Evolutionary conservation across 2,113 vertebrate species (phyloP), one percentile per base, ranked within the genome.

Genomic region (Sinocyclocheilus maitianheensis): DNA sequence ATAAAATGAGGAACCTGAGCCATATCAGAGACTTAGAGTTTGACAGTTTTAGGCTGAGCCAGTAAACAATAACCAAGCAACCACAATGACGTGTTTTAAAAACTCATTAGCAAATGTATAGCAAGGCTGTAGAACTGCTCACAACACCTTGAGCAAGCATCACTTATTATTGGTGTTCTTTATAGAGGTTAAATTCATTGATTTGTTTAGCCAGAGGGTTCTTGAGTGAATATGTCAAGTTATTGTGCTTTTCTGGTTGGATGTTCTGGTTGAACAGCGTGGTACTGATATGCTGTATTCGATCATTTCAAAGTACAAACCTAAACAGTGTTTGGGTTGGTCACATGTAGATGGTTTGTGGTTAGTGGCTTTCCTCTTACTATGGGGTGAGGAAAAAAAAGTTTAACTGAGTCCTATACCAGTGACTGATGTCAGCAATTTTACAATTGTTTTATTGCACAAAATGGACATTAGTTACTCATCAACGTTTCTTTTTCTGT

Each of bases 401-500:
- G 5, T 76, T 14, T 48, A 40, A 24, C 71, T 46, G n/a, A 24
- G 20, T 43, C 12, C 22, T 76, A 24, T 16, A 43, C 20, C 20
- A 46, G 24, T 67, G 14, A 81, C 40, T 12, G 8, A 26, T 67
- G 79, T 81, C 60, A 65, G 79, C 60, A 67, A 24, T 80, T 80
- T 80, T 13, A 79, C 20, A 30, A 12, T 48, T 0, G n/a, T 67
- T 65, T 48, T 46, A 26, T 46, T 46, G 3, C 37, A 62, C 5
- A 65, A 46, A 63, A 11, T 14, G 43, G 81, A 71, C 3, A 3
- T 5, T 6, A 11, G n/a, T 40, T 84, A 75, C 75, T 79, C 10
- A 20, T 4, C 0, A 22, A 58, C 85, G 34, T 51, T 71, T 22
- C 6, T 60, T 60, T 86, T 37, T 91, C 37, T 93, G 79, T 91